Base-by-base conservation (phyloP, 2,113 vertebrate species). In the Macquaria australasica region DNA sequence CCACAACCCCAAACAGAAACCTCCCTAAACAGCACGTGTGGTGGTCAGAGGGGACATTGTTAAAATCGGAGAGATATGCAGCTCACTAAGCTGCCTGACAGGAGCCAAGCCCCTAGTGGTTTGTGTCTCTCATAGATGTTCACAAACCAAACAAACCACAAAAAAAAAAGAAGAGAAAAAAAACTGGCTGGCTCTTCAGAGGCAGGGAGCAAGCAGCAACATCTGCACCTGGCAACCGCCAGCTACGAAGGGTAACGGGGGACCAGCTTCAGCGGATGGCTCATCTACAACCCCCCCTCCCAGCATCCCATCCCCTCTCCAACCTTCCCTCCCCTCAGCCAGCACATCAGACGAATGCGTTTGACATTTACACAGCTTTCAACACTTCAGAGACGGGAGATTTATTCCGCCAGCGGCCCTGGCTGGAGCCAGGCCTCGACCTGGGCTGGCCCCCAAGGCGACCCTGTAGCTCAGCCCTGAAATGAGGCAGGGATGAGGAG, bases 311-410 rank as follows among this genome's bases (percentile, higher is more conserved):
- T 72, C 81, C 43, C 62, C 74, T 73, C 77, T 73, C 34, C 82
- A 53, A 55, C 72, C 83, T 87, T 67, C 64, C 87, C 82, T 72
- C 85, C 81, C 71, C 73, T 85, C 86, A 69, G 88, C 88, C 73
- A 64, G 85, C 90, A 85, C 88, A 93, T 89, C 89, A 90, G 88
- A 90, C 86, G 87, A 91, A 93, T 87, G 87, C 72, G 76, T 95
- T 94, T 94, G 90, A 94, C 92, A 95, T 96, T 94, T 94, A 92
- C 93, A 91, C 91, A 94, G 92, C 92, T 92, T 93, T 94, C 93
- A 94, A 93, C 93, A 92, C 92, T 89, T 91, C 87, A 90, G 90
- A 91, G 91, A 87, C 85, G 41, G 76, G 70, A 85, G 87, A 91
- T 92, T 91, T 93, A 94, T 94, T 94, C 87, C 50, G 81, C 89